Evolutionary conservation across 2,888 invertebrate species (phyloP).

Genomic region (Pachycephus smyrnensis): DNA sequence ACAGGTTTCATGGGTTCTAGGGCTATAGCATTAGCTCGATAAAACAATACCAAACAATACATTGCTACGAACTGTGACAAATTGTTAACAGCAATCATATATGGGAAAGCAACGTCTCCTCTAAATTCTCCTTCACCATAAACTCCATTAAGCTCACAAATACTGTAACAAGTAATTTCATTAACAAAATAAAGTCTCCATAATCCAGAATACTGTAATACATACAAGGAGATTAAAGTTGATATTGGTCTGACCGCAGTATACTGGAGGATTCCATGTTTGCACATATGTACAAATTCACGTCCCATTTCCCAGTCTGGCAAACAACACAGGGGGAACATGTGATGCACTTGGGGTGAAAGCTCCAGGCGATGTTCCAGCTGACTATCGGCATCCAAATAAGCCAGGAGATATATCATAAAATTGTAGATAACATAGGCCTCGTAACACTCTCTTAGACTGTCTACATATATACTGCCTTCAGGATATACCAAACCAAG

Average conservation of each 20-base stretch:
- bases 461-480: conserved; percentile 92
- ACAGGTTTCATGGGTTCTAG: conserved; percentile 93
- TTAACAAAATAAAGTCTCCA: not conserved
- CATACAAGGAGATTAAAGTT: conserved; percentile 90
- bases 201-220: conserved; percentile 36
- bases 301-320: conserved; percentile 95
- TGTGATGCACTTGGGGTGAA: conserved; percentile 88
- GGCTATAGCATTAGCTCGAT: conserved; percentile 88
- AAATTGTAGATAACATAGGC: conserved; percentile 99
- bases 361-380: conserved; percentile 83
- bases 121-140: conserved; percentile 94
- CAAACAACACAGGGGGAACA: conserved; percentile 92
- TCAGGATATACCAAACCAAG: conserved; percentile 88
- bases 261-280: conserved; percentile 96
- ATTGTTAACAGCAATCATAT: conserved; percentile 90
- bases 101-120: conserved; percentile 88
- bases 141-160: conserved; percentile 86
- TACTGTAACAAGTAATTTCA: conserved; percentile 69
- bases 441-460: conserved; percentile 94
- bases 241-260: conserved; percentile 92
- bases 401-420: conserved; percentile 93
- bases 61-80: conserved; percentile 95
- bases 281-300: conserved; percentile 93
- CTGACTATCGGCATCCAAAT: conserved; percentile 88
- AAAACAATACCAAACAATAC: conserved; percentile 96